Conservation (phyloP, 2,888 invertebrate species). For the Toxonevra muliebris region DNA sequence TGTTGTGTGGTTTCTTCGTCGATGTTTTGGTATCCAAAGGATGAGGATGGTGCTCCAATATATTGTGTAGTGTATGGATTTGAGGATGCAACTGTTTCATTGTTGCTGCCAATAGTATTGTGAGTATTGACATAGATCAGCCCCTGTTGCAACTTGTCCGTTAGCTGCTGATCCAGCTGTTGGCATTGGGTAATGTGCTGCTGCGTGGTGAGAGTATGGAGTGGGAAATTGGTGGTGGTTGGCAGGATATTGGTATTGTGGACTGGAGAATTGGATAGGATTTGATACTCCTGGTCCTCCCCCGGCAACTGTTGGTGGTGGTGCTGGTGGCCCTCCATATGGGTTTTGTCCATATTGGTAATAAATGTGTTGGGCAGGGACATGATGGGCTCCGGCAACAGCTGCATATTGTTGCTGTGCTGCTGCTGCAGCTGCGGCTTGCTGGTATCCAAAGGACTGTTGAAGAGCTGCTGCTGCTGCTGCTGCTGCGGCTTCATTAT, state of each 20-base stretch:
- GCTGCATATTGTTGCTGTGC: constrained; percentile 45
- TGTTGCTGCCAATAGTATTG: constrained; percentile 70
- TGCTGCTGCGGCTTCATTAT: constrained; percentile 60
- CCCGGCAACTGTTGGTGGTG: constrained; percentile 49
- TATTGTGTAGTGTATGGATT: background rate
- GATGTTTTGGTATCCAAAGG: no score
- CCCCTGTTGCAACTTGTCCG: constrained; percentile 67
- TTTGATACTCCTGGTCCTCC: constrained; percentile 46
- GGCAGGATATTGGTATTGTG: constrained; percentile 51
- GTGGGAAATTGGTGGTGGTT: constrained; percentile 54
- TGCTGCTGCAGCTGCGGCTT: constrained; percentile 45
- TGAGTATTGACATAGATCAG: constrained; percentile 80
- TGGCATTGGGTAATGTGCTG: constrained; percentile 61
- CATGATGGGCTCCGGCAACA: constrained; percentile 52
- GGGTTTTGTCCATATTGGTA: constrained; percentile 63
- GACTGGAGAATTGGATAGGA: constrained; percentile 46
- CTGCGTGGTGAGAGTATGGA: constrained; percentile 42
- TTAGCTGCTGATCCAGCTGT: constrained; percentile 67
- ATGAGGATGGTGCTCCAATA: no score
- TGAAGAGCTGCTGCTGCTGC: constrained; percentile 62
- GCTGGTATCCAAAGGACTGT: constrained; percentile 65
- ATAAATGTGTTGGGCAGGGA: constrained; percentile 67
- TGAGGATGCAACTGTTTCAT: constrained; percentile 17
- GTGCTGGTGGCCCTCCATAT: constrained; percentile 51
- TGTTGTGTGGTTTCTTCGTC: no score